phyloP scores from a whole-genome alignment of 2,888 invertebrate species.

The Eupsilia transversa region DNA sequence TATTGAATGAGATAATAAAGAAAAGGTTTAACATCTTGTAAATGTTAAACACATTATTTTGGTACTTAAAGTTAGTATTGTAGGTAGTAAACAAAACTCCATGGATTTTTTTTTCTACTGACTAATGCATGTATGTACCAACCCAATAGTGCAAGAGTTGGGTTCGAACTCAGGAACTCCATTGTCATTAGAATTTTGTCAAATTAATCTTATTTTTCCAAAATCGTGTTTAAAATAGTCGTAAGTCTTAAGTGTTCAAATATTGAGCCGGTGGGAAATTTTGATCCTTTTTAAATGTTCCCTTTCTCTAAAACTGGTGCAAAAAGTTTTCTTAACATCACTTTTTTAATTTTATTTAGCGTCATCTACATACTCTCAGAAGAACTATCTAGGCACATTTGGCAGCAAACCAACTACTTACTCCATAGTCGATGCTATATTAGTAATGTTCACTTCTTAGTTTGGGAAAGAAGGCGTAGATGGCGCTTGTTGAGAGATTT shows the following conservation, averaged over 20 bases:
- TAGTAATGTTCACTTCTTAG: neutral
- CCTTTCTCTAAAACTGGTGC: neutral
- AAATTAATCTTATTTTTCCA: neutral
- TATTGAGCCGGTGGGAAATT: too few relatives aligned
- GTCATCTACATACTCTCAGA: slow-evolving; percentile 1
- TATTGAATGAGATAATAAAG: slow-evolving; percentile 47
- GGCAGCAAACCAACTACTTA: neutral
- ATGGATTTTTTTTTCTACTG: neutral
- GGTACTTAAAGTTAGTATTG: neutral
- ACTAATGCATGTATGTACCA: neutral
- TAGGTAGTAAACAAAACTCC: neutral
- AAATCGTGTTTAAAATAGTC: neutral
- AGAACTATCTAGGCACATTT: slow-evolving; percentile 5
- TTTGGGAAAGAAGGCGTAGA: slow-evolving; percentile 4
- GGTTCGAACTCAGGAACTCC: neutral
- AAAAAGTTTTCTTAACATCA: neutral
- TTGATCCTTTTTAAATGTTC: neutral
- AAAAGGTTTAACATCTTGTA: slow-evolving; percentile 37
- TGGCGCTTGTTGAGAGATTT: slow-evolving; percentile 30
- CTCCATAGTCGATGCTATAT: neutral
- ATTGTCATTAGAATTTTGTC: neutral
- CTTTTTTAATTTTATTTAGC: neutral
- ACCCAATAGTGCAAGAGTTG: neutral
- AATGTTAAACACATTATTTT: too few relatives aligned
- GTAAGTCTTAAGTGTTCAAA: neutral